These are phyloP conservation scores for Cordilura impudica DNA, from an alignment of 2,888 invertebrate genomes.

Conservation along the genomic window DNA sequence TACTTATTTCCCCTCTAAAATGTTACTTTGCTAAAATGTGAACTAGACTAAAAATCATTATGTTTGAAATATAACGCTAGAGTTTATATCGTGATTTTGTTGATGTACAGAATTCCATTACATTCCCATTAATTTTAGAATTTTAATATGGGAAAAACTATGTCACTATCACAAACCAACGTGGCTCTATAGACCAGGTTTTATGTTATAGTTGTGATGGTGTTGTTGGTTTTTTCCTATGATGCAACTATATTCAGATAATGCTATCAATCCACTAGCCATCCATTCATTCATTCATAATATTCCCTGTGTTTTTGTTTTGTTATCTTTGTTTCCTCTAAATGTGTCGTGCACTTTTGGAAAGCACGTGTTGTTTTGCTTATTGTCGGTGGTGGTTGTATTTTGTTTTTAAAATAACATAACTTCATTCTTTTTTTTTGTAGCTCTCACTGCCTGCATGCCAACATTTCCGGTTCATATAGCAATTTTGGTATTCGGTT, in stretches of 20 bases:
- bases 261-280: not conserved
- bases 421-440: not conserved
- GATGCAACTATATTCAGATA: not conserved
- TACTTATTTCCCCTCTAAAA: not conserved
- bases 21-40: not conserved
- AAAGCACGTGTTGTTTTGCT: slow-evolving; percentile 25
- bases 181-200: not conserved
- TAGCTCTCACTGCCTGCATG: not conserved
- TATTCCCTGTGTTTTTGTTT: not conserved
- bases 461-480: slow-evolving; percentile 32
- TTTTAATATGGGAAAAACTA: not conserved
- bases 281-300: slow-evolving; percentile 36
- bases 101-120: slow-evolving; percentile 21
- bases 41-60: not conserved
- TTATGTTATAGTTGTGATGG: not conserved
- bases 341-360: not conserved
- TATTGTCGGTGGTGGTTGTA: slow-evolving; percentile 43
- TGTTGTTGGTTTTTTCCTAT: not conserved
- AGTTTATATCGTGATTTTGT: slow-evolving; percentile 9
- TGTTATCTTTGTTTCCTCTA: not conserved
- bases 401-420: slow-evolving; percentile 21
- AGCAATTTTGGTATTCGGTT: slow-evolving; percentile 5
- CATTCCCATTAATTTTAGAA: slow-evolving; percentile 16
- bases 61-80: not conserved
- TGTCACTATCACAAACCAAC: slow-evolving; percentile 17